phyloP scores from a whole-genome alignment of 1,140 invertebrate species.

The Drosophila mauritiana region DNA sequence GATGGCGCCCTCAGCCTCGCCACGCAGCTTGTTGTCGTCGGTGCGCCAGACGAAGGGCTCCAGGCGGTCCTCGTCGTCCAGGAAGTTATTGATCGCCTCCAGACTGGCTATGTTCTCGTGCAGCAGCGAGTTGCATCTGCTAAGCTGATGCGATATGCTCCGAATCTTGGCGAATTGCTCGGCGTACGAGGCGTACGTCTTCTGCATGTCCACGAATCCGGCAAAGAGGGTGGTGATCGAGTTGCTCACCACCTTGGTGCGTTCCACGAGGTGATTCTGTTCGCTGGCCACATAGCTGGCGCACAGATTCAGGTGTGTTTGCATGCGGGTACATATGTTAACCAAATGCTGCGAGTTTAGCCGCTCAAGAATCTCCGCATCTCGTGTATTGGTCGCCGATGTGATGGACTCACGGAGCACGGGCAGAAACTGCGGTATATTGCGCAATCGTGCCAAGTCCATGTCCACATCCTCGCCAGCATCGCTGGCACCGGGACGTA shows the following conservation, averaged over 20 bases:
- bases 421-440: conserved; percentile 95
- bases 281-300: conserved; percentile 90
- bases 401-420: conserved; percentile 96
- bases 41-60: conserved; percentile 96
- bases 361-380: conserved; percentile 95
- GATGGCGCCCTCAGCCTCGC: conserved; percentile 74
- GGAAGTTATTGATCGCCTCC: conserved; percentile 92
- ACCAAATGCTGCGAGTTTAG: conserved; percentile 86
- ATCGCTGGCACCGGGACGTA: conserved; percentile 89
- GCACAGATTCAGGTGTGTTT: conserved; percentile 89
- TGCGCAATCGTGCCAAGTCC: conserved; percentile 91
- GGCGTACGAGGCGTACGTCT: conserved; percentile 92
- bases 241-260: conserved; percentile 90
- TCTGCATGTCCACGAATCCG: conserved; percentile 91
- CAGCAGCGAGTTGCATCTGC: conserved; percentile 92
- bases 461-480: conserved; percentile 90
- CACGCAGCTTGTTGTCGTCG: conserved; percentile 77
- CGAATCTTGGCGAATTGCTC: conserved; percentile 93
- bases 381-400: conserved; percentile 91
- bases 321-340: conserved; percentile 79
- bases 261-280: conserved; percentile 89
- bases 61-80: conserved; percentile 93
- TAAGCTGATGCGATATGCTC: conserved; percentile 91
- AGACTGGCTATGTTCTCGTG: conserved; percentile 94
- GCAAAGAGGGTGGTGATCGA: conserved; percentile 90